Evolutionary conservation across 2,113 vertebrate genomes (phyloP), one percentile per base, ranked within the genome.

Genomic region (Gobio gobio): DNA sequence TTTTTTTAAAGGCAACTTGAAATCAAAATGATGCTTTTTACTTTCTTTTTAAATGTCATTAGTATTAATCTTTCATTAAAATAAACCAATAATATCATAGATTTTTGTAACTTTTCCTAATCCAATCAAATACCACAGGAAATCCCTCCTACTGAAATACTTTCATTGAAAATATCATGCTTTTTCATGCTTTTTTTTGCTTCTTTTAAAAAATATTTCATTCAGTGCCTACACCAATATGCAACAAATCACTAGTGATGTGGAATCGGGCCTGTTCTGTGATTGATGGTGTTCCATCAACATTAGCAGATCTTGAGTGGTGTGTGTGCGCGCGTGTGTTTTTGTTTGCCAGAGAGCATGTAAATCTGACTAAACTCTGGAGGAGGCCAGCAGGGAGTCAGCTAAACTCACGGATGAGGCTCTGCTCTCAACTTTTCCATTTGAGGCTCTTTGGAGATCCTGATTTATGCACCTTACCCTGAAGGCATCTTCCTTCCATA

Each of bases 301-400:
- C 26, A 51, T 68, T 29, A 66, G 61, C n/a, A 51, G 43, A 66
- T 51, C 54, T 12, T 81, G 58, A 70, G 66, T 9, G 0, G 49
- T 26, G 33, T 59, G 56, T 78, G 45, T 12, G 29, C 40, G 14
- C 33, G 24, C 40, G 7, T 64, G 24, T 49, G 82, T 66, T 56
- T 73, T 54, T 83, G 54, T 68, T 49, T 49, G 59, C 24, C 59
- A 22, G 78, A 64, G 59, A 75, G 87, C 22, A 26, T 87, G 83
- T 89, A 90, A 92, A 93, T 92, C 87, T 87, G 77, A 85, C 78
- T 83, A 76, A 77, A 87, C 33, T 77, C 49, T 29, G 43, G 59
- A 16, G 70, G 56, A 83, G 73, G 87, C 87, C 85, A 86, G 43
- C 56, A 56, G 84, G 86, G 90, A 87, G 84, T 40, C 82, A 78